Evolutionary conservation across 2,113 vertebrate genomes (phyloP).

Genomic region (Oryzias celebensis): DNA sequence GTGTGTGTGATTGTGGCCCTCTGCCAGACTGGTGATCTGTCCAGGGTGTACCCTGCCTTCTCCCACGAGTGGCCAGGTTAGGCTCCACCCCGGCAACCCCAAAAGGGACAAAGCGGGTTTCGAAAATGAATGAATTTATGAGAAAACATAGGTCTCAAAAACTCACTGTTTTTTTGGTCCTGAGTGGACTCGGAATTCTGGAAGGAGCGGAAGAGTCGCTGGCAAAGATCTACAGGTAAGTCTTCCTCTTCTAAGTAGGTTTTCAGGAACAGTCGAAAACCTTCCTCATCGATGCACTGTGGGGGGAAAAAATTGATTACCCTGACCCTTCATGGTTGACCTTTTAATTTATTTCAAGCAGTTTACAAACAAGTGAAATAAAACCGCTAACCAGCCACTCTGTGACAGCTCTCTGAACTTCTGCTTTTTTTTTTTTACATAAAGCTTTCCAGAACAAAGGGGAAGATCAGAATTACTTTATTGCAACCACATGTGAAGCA

Average conservation of each 20-base stretch:
- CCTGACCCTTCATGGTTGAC: background rate
- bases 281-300: slow-evolving; percentile 84
- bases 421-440: slow-evolving; percentile 4
- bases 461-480: background rate
- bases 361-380: background rate
- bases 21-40: no score
- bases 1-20: no score
- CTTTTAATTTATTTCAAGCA: background rate
- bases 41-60: no score
- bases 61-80: no score
- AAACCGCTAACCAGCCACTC: background rate
- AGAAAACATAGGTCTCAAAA: slow-evolving; percentile 14
- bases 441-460: slow-evolving; percentile 12
- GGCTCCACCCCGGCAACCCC: no score
- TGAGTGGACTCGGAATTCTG: slow-evolving; percentile 71
- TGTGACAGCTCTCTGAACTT: slow-evolving; percentile 4
- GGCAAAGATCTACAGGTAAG: slow-evolving; percentile 80
- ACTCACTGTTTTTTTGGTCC: slow-evolving; percentile 65
- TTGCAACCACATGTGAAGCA: background rate
- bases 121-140: slow-evolving; percentile 1
- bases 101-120: no score
- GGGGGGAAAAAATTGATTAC: slow-evolving; percentile 1
- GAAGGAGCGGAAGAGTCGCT: slow-evolving; percentile 85
- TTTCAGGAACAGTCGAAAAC: slow-evolving; percentile 84
- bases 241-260: slow-evolving; percentile 84